Conservation (phyloP, 1,140 invertebrate genomes). For the Drosophila albomicans region DNA sequence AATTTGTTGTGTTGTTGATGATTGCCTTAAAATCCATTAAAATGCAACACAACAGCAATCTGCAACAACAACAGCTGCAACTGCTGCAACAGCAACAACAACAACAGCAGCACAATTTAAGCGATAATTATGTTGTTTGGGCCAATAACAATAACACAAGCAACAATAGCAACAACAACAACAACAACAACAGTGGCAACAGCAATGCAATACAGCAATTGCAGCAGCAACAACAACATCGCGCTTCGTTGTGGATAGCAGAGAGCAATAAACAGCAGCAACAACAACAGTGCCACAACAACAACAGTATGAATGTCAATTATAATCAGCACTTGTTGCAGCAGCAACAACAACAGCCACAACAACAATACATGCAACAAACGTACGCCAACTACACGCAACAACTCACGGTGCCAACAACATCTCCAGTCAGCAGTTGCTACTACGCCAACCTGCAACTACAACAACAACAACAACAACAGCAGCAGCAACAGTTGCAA, state of each 20-base stretch:
- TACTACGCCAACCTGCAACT: constrained; percentile 51
- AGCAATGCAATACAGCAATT: constrained; percentile 49
- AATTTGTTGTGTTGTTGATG: constrained; percentile 75
- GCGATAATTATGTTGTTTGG: constrained; percentile 64
- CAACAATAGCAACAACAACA: constrained; percentile 13
- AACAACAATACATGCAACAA: constrained; percentile 54
- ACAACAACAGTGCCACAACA: constrained; percentile 55
- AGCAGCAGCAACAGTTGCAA: constrained; percentile 46
- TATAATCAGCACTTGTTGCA: constrained; percentile 70
- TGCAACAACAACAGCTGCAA: constrained; percentile 49
- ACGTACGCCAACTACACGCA: constrained; percentile 44
- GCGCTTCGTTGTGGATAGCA: constrained; percentile 45
- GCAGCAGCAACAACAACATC: constrained; percentile 56
- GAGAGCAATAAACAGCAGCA: constrained; percentile 63
- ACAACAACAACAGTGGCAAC: constrained; percentile 22
- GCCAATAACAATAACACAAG: constrained; percentile 35
- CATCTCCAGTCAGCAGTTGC: constrained; percentile 48
- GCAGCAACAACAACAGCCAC: constrained; percentile 51
- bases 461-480: constrained; percentile 55
- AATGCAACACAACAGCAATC: constrained; percentile 71
- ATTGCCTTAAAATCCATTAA: constrained; percentile 72
- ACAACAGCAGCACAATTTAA: constrained; percentile 55
- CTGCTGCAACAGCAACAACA: constrained; percentile 53
- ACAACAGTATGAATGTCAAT: constrained; percentile 60
- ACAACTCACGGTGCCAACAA: constrained; percentile 58